phyloP scores from a whole-genome alignment of 1,140 invertebrate species.

The Temnothorax longispinosus region DNA sequence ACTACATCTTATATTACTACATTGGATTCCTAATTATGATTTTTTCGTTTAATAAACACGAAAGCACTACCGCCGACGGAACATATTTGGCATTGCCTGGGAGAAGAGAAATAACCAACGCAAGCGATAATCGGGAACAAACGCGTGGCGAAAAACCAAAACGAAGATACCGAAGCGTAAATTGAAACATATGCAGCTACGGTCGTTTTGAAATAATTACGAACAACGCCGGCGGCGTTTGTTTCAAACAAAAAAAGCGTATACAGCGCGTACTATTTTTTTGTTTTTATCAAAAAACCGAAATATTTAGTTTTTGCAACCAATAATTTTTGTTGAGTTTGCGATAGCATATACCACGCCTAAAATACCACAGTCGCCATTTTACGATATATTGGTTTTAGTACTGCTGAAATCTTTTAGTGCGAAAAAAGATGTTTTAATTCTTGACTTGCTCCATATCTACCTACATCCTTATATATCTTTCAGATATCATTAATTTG shows the following conservation, averaged over 20 bases:
- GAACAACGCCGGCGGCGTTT: constrained; percentile 20
- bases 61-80: background rate
- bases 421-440: background rate
- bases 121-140: constrained; percentile 31
- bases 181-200: constrained; percentile 35
- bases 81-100: background rate
- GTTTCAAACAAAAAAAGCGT: constrained; percentile 22
- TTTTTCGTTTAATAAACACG: background rate
- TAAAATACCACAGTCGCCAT: background rate
- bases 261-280: background rate
- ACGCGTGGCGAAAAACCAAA: constrained; percentile 9
- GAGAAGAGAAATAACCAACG: constrained; percentile 16
- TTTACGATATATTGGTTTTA: background rate
- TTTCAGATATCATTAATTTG: constrained; percentile 12
- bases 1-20: background rate
- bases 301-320: constrained; percentile 37
- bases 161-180: constrained; percentile 12
- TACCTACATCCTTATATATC: background rate
- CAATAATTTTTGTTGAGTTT: constrained; percentile 28
- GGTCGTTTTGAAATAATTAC: constrained; percentile 44
- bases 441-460: background rate
- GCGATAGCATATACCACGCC: background rate
- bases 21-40: background rate
- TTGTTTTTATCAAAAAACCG: background rate
- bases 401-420: background rate